Evolutionary conservation across 2,888 invertebrate genomes (phyloP).

Genomic region (Lepidochitona cinerea): DNA sequence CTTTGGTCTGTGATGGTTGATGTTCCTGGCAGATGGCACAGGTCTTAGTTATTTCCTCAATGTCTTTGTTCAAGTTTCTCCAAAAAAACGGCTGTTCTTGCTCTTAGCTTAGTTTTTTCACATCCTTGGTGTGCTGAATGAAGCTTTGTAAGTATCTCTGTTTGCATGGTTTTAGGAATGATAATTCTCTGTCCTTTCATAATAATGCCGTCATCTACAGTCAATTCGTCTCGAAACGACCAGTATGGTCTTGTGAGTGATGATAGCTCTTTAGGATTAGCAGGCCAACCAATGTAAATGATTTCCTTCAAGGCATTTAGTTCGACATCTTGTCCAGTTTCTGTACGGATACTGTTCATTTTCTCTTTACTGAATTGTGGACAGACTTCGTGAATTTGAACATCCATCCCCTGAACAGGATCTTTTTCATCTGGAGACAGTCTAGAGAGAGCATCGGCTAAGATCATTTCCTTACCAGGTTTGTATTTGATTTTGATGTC

Average conservation of each 20-base stretch:
- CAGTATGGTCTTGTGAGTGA: conserved; percentile 17
- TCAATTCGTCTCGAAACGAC: conserved; percentile 19
- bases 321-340: conserved; percentile 9
- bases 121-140: conserved; percentile 19
- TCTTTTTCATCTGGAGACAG: neutral
- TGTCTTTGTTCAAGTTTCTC: conserved; percentile 26
- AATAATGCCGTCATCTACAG: conserved; percentile 23
- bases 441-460: conserved; percentile 29
- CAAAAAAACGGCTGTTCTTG: conserved; percentile 20
- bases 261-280: conserved; percentile 6
- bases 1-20: conserved; percentile 10
- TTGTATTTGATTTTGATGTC: conserved; percentile 20
- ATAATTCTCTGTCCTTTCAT: conserved; percentile 24
- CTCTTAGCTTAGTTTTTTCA: conserved; percentile 19
- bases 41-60: conserved; percentile 2
- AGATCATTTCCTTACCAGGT: conserved; percentile 28
- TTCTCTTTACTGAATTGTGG: neutral
- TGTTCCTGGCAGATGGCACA: conserved; percentile 15
- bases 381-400: conserved; percentile 14
- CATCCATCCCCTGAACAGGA: conserved; percentile 12
- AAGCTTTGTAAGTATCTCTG: conserved; percentile 18
- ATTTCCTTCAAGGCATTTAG: conserved; percentile 15
- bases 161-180: too few species aligned
- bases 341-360: neutral
- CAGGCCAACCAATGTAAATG: conserved; percentile 20